Evolutionary conservation across 2,888 invertebrate genomes (phyloP).

Genomic region (Apantesis nais): DNA sequence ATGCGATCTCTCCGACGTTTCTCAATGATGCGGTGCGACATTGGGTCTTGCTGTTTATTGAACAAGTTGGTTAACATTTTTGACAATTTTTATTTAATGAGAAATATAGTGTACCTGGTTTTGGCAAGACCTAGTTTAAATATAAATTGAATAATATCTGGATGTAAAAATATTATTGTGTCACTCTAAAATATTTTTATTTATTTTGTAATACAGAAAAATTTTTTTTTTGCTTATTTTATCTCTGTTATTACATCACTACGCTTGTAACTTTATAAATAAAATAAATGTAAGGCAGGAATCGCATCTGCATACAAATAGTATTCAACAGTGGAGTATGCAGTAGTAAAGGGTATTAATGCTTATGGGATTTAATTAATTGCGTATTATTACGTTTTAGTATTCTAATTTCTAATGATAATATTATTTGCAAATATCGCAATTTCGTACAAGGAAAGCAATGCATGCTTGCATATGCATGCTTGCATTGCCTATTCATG

Average conservation of each 20-base stretch:
- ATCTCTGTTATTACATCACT: background rate
- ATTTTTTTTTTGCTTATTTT: background rate
- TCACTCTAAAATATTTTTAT: background rate
- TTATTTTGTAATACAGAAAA: no score
- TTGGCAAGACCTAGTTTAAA: background rate
- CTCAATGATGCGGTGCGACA: conserved; percentile 99
- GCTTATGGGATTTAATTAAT: no score
- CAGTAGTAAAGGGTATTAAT: no score
- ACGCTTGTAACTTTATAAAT: background rate
- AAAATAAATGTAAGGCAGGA: background rate
- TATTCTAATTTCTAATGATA: no score
- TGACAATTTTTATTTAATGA: background rate
- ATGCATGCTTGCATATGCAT: no score
- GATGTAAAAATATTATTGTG: background rate
- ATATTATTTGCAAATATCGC: no score
- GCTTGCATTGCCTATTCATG: no score
- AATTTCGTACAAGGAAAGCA: no score
- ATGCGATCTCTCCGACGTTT: conserved; percentile 97
- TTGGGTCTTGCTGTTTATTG: conserved; percentile 92
- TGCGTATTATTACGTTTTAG: no score
- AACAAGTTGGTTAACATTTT: conserved; percentile 12
- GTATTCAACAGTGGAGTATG: background rate
- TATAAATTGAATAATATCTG: background rate
- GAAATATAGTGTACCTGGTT: background rate
- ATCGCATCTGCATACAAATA: background rate